Percentiles rank a stretch among this genome's conserved stretches.
Conservation (phyloP, 2,113 vertebrate genomes). For the Rhegmatorhina hoffmannsi region DNA sequence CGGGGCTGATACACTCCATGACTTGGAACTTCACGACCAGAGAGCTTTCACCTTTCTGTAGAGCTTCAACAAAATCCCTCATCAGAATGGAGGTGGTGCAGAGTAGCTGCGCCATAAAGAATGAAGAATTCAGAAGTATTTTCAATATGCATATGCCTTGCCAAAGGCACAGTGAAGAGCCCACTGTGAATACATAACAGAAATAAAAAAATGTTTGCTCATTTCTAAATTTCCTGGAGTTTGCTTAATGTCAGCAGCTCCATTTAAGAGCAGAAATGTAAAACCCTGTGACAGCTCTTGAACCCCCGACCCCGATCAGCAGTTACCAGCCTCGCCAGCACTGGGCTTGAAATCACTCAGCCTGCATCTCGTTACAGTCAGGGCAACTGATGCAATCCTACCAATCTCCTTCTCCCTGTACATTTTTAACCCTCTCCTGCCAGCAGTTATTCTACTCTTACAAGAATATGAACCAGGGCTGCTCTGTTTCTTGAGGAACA, state of each 20-base stretch:
- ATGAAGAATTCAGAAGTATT: background rate
- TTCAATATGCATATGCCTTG: background rate
- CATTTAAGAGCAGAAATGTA: conserved; percentile 6
- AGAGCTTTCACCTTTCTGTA: conserved; percentile 10
- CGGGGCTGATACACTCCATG: background rate
- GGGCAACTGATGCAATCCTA: conserved; percentile 35
- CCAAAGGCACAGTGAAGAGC: conserved; percentile 9
- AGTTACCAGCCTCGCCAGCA: background rate
- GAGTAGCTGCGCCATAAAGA: background rate
- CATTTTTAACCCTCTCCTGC: conserved; percentile 23
- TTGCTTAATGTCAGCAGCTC: conserved; percentile 44
- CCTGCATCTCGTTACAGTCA: conserved; percentile 32
- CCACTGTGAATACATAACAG: background rate
- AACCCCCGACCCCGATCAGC: background rate
- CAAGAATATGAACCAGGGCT: background rate
- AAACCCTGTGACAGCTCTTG: conserved; percentile 33
- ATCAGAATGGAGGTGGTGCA: background rate
- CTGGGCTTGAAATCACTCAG: conserved; percentile 23
- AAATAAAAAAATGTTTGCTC: conserved; percentile 6
- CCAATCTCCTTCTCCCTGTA: background rate
- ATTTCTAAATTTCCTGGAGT: conserved; percentile 49
- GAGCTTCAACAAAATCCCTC: conserved; percentile 11
- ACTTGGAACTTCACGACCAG: background rate
- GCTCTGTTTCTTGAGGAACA: background rate
- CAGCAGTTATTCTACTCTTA: background rate